Evolutionary conservation across 2,797 vertebrate genomes (phyloP).

Genomic region (Pantherophis alleghaniensis): DNA sequence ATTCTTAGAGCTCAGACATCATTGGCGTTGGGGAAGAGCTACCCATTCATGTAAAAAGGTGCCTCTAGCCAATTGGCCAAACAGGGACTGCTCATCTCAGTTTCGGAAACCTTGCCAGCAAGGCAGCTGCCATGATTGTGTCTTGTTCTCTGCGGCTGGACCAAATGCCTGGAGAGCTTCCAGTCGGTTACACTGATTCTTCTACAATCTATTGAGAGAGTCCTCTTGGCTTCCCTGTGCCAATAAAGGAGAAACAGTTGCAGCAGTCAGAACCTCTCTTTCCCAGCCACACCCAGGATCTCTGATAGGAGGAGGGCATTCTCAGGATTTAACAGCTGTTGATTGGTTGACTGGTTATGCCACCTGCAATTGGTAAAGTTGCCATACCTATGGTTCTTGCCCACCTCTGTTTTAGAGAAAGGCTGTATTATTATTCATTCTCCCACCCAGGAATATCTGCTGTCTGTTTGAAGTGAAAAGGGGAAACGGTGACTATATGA

Average conservation of each 20-base stretch:
- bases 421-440: not conserved
- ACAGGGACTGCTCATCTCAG: not conserved
- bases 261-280: not conserved
- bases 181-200: not conserved
- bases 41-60: not conserved
- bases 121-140: not conserved
- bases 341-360: not conserved
- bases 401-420: not conserved
- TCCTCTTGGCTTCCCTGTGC: not conserved
- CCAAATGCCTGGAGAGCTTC: not conserved
- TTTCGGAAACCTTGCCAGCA: not conserved
- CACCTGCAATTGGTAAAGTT: too few relatives aligned
- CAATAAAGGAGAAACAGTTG: not conserved
- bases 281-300: not conserved
- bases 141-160: not conserved
- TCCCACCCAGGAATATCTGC: not conserved
- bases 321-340: not conserved
- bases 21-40: not conserved
- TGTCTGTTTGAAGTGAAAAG: not conserved
- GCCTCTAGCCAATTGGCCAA: not conserved
- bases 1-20: not conserved
- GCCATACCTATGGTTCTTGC: not conserved
- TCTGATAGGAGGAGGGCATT: not conserved
- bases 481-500: not conserved
- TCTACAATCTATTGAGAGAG: not conserved